Percentiles rank a stretch among this genome's conserved stretches.
Evolutionary conservation across 2,888 invertebrate species (phyloP).

Genomic region (Stenurella melanura): DNA sequence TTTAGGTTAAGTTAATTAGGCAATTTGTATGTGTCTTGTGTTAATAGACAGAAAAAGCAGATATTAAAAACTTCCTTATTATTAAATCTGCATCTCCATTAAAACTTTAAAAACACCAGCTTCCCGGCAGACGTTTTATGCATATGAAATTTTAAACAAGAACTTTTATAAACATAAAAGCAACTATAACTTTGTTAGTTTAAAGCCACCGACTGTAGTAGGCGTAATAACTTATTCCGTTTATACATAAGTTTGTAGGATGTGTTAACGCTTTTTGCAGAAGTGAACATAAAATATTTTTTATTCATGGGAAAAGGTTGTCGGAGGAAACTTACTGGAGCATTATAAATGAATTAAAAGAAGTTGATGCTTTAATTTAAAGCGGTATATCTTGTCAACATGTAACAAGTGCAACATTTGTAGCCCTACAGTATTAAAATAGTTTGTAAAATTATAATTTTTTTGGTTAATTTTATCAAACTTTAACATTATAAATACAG

Average conservation of each 20-base stretch:
- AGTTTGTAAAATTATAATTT: too few relatives aligned
- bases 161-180: slow-evolving; percentile 55
- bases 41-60: slow-evolving; percentile 15
- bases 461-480: too few relatives aligned
- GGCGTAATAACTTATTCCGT: slow-evolving; percentile 57
- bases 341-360: background rate
- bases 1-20: slow-evolving; percentile 14
- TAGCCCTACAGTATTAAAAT: too few relatives aligned
- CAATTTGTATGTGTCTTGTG: slow-evolving; percentile 14
- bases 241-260: slow-evolving; percentile 51
- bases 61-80: slow-evolving; percentile 47
- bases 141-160: slow-evolving; percentile 54
- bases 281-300: slow-evolving; percentile 23
- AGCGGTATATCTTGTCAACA: background rate
- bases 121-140: slow-evolving; percentile 50
- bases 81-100: slow-evolving; percentile 54
- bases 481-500: too few relatives aligned
- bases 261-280: slow-evolving; percentile 45
- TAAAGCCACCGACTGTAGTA: slow-evolving; percentile 49
- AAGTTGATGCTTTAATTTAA: background rate
- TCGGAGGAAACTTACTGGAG: background rate
- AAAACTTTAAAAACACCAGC: slow-evolving; percentile 50
- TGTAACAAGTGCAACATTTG: background rate
- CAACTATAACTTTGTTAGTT: slow-evolving; percentile 56
- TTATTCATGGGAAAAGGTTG: slow-evolving; percentile 11